A percentile compares a stretch with the other conserved stretches of the same genome.
Conservation (phyloP, 2,113 vertebrate species). For the Struthio camelus region DNA sequence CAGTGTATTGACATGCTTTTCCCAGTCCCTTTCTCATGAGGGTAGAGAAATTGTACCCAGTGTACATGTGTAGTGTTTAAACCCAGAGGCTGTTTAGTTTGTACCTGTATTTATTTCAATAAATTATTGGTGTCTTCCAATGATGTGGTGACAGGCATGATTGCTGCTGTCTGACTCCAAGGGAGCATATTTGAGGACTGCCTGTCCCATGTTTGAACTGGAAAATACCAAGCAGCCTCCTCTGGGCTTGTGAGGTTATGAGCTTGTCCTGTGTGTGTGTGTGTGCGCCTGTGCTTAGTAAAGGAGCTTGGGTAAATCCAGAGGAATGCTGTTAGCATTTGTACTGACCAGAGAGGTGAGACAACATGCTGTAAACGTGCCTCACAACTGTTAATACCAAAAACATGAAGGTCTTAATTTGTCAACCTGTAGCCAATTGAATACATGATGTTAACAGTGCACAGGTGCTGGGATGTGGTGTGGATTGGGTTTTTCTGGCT, state of each 20-base stretch:
- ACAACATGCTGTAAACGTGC: background rate
- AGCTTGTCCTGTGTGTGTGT: fast-evolving
- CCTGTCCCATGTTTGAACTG: background rate
- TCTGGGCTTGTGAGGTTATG: fast-evolving
- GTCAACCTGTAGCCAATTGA: fast-evolving
- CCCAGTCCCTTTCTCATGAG: background rate
- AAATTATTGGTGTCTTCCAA: slow-evolving; percentile 70
- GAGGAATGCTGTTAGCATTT: background rate
- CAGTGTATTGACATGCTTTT: background rate
- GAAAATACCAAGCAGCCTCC: background rate
- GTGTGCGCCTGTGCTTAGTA: fast-evolving
- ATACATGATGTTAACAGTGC: background rate
- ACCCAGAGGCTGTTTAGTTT: background rate
- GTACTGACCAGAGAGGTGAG: background rate
- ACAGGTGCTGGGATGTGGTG: fast-evolving
- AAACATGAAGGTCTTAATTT: background rate
- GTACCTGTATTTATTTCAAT: slow-evolving; percentile 71
- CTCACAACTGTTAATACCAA: background rate
- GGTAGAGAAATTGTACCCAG: background rate
- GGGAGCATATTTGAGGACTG: background rate
- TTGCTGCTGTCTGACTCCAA: background rate
- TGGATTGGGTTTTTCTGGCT: background rate
- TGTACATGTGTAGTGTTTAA: no score
- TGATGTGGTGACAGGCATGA: background rate
- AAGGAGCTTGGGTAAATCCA: fast-evolving